Percentiles rank a stretch among this genome's conserved stretches.
Conservation (phyloP, 2,797 vertebrate genomes). For the Anabas testudineus region DNA sequence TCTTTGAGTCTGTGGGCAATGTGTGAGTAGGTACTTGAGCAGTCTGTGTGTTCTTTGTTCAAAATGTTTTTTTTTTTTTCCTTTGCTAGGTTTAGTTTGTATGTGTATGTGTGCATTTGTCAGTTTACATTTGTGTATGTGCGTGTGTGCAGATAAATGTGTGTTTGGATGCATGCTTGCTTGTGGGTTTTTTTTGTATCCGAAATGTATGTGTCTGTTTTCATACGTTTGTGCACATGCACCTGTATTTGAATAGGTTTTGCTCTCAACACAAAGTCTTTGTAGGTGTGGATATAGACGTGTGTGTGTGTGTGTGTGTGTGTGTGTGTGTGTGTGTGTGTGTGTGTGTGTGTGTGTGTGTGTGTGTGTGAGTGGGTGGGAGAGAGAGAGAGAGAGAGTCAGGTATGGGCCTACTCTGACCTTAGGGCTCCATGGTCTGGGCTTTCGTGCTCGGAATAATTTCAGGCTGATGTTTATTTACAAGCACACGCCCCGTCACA, state of each 20-base stretch:
- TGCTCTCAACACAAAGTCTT: slow-evolving; percentile 27
- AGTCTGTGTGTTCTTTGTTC: slow-evolving; percentile 46
- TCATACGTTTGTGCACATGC: slow-evolving; percentile 35
- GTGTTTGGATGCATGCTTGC: slow-evolving; percentile 34
- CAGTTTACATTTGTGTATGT: slow-evolving; percentile 39
- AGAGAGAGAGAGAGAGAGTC: slow-evolving; percentile 33
- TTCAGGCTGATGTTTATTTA: slow-evolving; percentile 84
- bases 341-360: slow-evolving; percentile 3
- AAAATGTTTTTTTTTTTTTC: slow-evolving; percentile 35
- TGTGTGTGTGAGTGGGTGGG: slow-evolving; percentile 3
- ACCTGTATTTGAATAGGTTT: slow-evolving; percentile 37
- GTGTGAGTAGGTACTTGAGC: slow-evolving; percentile 44
- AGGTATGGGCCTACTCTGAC: slow-evolving; percentile 79
- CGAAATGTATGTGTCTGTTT: slow-evolving; percentile 45
- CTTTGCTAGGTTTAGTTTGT: slow-evolving; percentile 39
- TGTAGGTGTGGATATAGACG: slow-evolving; percentile 46
- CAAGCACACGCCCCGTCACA: slow-evolving; percentile 81
- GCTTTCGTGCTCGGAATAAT: slow-evolving; percentile 80
- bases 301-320: slow-evolving; percentile 5
- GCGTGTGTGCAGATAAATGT: slow-evolving; percentile 15
- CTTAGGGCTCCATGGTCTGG: slow-evolving; percentile 70
- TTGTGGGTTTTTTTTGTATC: slow-evolving; percentile 36
- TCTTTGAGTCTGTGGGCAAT: slow-evolving; percentile 47
- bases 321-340: slow-evolving; percentile 6
- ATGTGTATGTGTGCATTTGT: slow-evolving; percentile 37